Conservation (phyloP, 2,888 invertebrate species). For the Orthonevra nobilis region DNA sequence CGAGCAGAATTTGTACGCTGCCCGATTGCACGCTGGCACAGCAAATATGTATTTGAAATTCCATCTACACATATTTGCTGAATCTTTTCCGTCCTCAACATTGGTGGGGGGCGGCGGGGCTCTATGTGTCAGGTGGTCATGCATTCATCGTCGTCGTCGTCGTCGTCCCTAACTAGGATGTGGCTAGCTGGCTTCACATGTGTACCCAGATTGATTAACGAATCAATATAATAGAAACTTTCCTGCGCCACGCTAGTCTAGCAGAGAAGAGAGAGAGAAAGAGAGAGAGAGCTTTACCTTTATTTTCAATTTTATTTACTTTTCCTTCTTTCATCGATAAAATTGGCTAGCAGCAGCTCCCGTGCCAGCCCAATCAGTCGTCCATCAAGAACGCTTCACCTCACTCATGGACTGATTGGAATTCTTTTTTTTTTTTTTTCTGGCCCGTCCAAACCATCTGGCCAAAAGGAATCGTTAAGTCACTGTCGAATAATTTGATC, state of each 20-base stretch:
- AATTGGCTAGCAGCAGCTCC: slow-evolving; percentile 30
- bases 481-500: slow-evolving; percentile 56
- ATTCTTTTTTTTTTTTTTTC: too few species aligned
- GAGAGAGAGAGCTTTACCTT: slow-evolving; percentile 32
- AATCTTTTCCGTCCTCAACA: slow-evolving; percentile 38
- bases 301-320: slow-evolving; percentile 55
- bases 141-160: slow-evolving; percentile 42
- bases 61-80: slow-evolving; percentile 66
- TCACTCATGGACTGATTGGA: slow-evolving; percentile 46
- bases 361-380: background rate
- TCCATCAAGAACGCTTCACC: background rate
- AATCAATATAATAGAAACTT: slow-evolving; percentile 54
- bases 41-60: slow-evolving; percentile 67
- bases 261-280: background rate
- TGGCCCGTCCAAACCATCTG: too few species aligned
- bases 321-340: slow-evolving; percentile 47
- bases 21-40: slow-evolving; percentile 59
- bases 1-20: slow-evolving; percentile 64
- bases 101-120: slow-evolving; percentile 18
- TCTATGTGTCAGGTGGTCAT: slow-evolving; percentile 66
- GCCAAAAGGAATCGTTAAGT: slow-evolving; percentile 28
- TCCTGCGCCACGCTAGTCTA: slow-evolving; percentile 18
- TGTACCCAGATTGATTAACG: slow-evolving; percentile 68
- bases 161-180: slow-evolving; percentile 20
- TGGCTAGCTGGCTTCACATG: slow-evolving; percentile 37